phyloP scores from a whole-genome alignment of 2,797 vertebrate species.

The Acanthornis magna region DNA sequence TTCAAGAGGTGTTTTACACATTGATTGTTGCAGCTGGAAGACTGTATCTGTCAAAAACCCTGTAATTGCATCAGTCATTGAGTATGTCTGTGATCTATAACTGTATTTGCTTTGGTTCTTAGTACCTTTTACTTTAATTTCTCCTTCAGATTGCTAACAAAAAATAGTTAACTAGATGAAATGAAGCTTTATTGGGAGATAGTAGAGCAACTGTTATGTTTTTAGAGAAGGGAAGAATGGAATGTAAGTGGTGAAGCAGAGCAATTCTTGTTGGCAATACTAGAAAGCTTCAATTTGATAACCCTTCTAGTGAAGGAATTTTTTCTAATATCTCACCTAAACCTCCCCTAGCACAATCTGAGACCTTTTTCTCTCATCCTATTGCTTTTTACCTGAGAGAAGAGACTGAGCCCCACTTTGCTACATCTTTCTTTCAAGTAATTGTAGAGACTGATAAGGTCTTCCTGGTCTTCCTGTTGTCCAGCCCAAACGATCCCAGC shows the following conservation, averaged over 20 bases:
- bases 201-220: background rate
- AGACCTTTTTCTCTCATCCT: background rate
- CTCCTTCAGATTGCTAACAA: background rate
- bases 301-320: background rate
- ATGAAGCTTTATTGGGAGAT: background rate
- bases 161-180: background rate
- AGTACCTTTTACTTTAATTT: background rate
- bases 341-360: background rate
- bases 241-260: background rate
- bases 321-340: background rate
- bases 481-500: background rate
- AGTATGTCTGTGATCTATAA: background rate
- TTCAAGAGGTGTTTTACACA: background rate
- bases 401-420: background rate
- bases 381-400: background rate
- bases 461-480: background rate
- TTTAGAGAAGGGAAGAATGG: background rate
- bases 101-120: background rate
- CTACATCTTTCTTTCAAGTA: background rate
- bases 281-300: background rate
- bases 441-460: fast-evolving
- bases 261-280: background rate
- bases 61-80: background rate
- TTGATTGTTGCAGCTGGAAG: background rate
- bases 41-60: background rate